These are phyloP conservation scores for Menidia beryllina DNA, from an alignment of 2,113 vertebrate species.

Conservation along the genomic window DNA sequence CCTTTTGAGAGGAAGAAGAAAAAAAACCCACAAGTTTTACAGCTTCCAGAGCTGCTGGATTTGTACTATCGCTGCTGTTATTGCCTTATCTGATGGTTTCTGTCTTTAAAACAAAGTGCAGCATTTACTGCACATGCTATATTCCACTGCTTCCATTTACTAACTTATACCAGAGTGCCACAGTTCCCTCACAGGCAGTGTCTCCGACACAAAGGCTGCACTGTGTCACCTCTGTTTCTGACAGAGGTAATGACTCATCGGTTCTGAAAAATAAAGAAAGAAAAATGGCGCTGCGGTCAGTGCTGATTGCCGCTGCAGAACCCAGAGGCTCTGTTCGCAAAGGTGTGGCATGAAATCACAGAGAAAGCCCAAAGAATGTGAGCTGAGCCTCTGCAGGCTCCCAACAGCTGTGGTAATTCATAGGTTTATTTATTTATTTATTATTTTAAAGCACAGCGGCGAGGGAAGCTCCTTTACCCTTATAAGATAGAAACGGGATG, in stretches of 20 bases:
- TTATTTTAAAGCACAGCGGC: slow-evolving; percentile 62
- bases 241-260: slow-evolving; percentile 73
- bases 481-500: slow-evolving; percentile 59
- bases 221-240: slow-evolving; percentile 72
- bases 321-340: slow-evolving; percentile 61
- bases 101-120: slow-evolving; percentile 23
- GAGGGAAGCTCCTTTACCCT: slow-evolving; percentile 57
- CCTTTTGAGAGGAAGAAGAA: slow-evolving; percentile 2
- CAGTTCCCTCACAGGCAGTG: slow-evolving; percentile 52
- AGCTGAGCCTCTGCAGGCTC: slow-evolving; percentile 66
- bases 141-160: slow-evolving; percentile 7
- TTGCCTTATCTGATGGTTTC: slow-evolving; percentile 63
- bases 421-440: too few species aligned
- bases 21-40: slow-evolving; percentile 37
- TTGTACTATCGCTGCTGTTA: slow-evolving; percentile 45
- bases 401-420: slow-evolving; percentile 63
- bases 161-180: slow-evolving; percentile 28
- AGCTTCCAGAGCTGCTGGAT: slow-evolving; percentile 54
- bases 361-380: slow-evolving; percentile 65
- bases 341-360: slow-evolving; percentile 75
- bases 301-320: slow-evolving; percentile 74
- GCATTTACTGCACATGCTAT: slow-evolving; percentile 11
- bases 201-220: slow-evolving; percentile 66
- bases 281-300: slow-evolving; percentile 56
- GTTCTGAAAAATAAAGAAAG: slow-evolving; percentile 7